Conservation (phyloP, 2,888 invertebrate genomes). For the Philereme transversata region DNA sequence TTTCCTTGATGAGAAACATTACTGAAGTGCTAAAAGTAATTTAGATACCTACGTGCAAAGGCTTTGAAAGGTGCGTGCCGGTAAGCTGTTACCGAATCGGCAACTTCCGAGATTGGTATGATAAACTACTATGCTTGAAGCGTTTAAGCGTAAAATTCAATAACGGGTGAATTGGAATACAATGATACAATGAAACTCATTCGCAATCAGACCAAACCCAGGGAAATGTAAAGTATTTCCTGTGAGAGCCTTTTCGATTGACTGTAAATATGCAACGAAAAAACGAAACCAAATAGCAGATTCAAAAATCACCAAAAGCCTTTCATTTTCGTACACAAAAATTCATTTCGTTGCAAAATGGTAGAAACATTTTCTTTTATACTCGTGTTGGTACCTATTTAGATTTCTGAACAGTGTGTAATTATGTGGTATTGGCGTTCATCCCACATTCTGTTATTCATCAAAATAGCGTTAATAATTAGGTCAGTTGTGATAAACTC, state of each 20-base stretch:
- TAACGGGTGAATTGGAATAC: conserved; percentile 37
- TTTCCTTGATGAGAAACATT: conserved; percentile 11
- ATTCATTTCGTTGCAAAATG: too few relatives aligned
- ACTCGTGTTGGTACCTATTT: too few relatives aligned
- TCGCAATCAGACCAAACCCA: conserved; percentile 12
- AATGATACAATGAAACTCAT: conserved; percentile 28
- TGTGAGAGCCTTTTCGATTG: neutral
- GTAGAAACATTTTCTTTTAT: too few relatives aligned
- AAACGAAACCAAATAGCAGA: neutral
- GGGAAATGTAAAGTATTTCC: neutral
- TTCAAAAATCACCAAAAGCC: neutral
- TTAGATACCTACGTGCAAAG: conserved; percentile 21
- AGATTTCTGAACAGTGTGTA: too few relatives aligned
- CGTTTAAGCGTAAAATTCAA: conserved; percentile 45
- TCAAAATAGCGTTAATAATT: too few relatives aligned
- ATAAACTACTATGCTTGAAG: conserved; percentile 45
- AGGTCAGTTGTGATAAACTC: too few relatives aligned
- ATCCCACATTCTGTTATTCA: too few relatives aligned
- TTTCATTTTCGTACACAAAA: neutral
- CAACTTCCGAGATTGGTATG: conserved; percentile 46
- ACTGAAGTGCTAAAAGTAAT: conserved; percentile 17
- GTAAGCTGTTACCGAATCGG: conserved; percentile 53
- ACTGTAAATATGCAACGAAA: neutral
- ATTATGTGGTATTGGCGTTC: too few relatives aligned
- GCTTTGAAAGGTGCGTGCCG: conserved; percentile 48